A percentile compares a stretch with the other conserved stretches of the same genome.
Evolutionary conservation across 2,888 invertebrate species (phyloP).

Genomic region (Cenopis cana): DNA sequence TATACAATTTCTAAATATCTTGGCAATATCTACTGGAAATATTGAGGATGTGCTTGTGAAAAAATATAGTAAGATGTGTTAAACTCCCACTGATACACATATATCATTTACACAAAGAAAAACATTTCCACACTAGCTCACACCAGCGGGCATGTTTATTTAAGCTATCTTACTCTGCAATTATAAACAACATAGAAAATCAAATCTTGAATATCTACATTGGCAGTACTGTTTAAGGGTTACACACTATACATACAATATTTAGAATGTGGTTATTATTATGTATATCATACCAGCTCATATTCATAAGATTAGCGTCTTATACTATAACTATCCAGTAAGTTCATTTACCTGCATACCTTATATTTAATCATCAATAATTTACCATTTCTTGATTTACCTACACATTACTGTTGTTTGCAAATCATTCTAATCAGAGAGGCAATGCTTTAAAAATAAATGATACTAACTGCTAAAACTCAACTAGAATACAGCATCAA

Average conservation of each 20-base stretch:
- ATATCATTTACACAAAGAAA: conserved; percentile 1
- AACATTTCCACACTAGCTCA: neutral
- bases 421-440: conserved; percentile 25
- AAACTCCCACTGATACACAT: neutral
- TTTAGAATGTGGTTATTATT: conserved; percentile 52
- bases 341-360: conserved; percentile 49
- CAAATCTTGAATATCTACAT: conserved; percentile 28
- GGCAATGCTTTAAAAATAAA: conserved; percentile 25
- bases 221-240: conserved; percentile 19
- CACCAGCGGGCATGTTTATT: neutral
- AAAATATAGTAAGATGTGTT: conserved; percentile 10
- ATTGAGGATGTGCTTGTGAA: conserved; percentile 13
- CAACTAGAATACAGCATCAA: conserved; percentile 34
- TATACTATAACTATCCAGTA: conserved; percentile 59
- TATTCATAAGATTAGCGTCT: conserved; percentile 82
- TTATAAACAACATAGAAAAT: neutral
- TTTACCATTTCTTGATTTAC: conserved; percentile 13
- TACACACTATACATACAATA: conserved; percentile 48
- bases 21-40: conserved; percentile 45
- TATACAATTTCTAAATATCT: conserved; percentile 51
- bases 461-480: conserved; percentile 24
- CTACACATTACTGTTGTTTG: conserved; percentile 15
- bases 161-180: conserved; percentile 15
- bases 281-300: conserved; percentile 71
- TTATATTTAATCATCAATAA: conserved; percentile 45